Base-by-base conservation (phyloP, 2,888 invertebrate genomes). In the Iselma pallidipennis region DNA sequence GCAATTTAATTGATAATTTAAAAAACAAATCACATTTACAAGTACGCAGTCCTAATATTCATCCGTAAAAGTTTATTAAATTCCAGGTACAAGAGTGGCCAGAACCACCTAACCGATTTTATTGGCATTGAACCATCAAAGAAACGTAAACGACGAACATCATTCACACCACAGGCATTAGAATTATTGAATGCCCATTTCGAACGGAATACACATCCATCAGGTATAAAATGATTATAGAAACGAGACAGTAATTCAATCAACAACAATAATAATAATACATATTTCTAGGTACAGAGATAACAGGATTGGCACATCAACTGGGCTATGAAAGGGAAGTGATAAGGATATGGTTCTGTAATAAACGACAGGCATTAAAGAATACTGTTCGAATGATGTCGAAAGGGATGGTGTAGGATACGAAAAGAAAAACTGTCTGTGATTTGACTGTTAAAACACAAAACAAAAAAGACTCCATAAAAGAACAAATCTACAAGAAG, bases 261-360 rank as follows among this genome's bases (percentile, higher is more conserved):
- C 25, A 29, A 28, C n/a, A n/a, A n/a, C n/a, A 14, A 48, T 29
- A 28, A 25, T 49, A 1, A 49, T n/a, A 42, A 12, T 28, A 49
- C 23, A 7, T 55, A 37, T 57, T 80, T 85, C 48, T 84, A 97
- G 97, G 97, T 70, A 95, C 95, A 64, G 98, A 98, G 86, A 98
- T 98, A 80, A 98, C 97, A 16, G 94, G 94, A 42, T 84, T 98
- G 70, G 96, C 97, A 12, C 95, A 96, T 79, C 95, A 96, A 80
- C 84, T 98, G 60, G 97, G 97, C 71, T 98, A 98, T 82, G 98
- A 98, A 79, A 87, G 98, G 57, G 98, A 98, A 85, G 98, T 98
- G 55, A 97, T 98, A 76, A 86, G 98, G 82, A 98, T 98, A 83
- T 98, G 98, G 98, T 98, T 98, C 84, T 98, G 98, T 84, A 98